A percentile compares a stretch with the other conserved stretches of the same genome.
These are phyloP conservation scores for Helogale parvula DNA, from an alignment of 2,113 vertebrate genomes.

Conservation along the genomic window DNA sequence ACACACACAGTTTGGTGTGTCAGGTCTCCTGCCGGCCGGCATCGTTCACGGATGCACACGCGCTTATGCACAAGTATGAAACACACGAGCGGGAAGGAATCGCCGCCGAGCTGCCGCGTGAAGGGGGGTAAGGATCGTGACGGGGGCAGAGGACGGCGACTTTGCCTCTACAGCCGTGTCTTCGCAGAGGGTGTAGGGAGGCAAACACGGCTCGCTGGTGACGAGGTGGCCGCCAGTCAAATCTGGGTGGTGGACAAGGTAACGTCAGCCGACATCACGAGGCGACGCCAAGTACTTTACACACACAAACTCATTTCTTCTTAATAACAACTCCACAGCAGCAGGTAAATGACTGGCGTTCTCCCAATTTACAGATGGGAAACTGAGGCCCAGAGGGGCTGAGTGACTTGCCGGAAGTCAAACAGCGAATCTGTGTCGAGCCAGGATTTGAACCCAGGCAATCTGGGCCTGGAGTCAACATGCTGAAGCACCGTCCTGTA, in stretches of 20 bases:
- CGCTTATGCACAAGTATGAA: neutral
- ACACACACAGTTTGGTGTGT: neutral
- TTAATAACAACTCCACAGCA: neutral
- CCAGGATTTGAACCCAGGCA: neutral
- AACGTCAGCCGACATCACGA: neutral
- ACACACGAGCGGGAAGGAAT: neutral
- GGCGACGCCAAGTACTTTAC: neutral
- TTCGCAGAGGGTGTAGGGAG: neutral
- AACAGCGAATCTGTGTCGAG: neutral
- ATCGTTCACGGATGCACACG: rapidly evolving
- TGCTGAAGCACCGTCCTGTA: neutral
- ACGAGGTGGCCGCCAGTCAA: neutral
- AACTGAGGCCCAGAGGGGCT: neutral
- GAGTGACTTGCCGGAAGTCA: neutral
- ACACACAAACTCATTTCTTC: neutral
- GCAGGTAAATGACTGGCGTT: neutral
- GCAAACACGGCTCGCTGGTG: neutral
- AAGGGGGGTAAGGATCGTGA: neutral
- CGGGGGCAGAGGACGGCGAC: too few relatives aligned
- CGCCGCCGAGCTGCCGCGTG: neutral
- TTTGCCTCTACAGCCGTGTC: neutral
- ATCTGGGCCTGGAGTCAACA: neutral
- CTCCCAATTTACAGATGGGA: neutral
- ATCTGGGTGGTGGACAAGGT: neutral
- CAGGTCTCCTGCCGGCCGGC: neutral